Conservation (phyloP, 2,797 vertebrate species). For the Peromyscus eremicus region DNA sequence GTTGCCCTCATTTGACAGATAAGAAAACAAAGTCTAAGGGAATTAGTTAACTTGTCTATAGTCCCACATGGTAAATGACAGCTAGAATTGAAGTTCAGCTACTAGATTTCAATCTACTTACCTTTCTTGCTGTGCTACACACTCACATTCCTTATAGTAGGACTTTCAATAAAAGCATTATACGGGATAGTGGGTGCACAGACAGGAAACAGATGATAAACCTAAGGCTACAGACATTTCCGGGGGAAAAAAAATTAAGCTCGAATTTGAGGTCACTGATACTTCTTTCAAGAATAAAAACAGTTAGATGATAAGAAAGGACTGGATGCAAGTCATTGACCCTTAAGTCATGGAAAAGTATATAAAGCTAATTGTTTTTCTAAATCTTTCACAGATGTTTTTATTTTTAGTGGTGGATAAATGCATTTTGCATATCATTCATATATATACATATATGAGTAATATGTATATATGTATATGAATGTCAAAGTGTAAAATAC, state of each 20-base stretch:
- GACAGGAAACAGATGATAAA: neutral
- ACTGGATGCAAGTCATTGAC: neutral
- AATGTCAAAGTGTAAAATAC: neutral
- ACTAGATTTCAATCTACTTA: neutral
- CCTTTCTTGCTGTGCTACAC: neutral
- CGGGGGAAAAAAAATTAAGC: neutral
- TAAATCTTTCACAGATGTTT: neutral
- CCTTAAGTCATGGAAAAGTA: neutral
- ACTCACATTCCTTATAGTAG: neutral
- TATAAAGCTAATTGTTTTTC: neutral
- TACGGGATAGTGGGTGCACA: neutral
- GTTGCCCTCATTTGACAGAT: neutral
- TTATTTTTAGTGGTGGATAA: neutral
- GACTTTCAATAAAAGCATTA: neutral
- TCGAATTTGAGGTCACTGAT: neutral
- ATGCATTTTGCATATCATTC: neutral
- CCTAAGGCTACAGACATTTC: neutral
- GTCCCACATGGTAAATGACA: neutral
- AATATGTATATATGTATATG: neutral
- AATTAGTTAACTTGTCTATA: conserved; percentile 26
- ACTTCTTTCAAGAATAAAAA: neutral
- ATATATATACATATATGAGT: neutral
- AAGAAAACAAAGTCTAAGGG: conserved; percentile 25
- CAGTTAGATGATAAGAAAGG: neutral
- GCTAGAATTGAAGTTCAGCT: neutral